Conservation (phyloP, 2,113 vertebrate species). For the Gracilinanus agilis region DNA sequence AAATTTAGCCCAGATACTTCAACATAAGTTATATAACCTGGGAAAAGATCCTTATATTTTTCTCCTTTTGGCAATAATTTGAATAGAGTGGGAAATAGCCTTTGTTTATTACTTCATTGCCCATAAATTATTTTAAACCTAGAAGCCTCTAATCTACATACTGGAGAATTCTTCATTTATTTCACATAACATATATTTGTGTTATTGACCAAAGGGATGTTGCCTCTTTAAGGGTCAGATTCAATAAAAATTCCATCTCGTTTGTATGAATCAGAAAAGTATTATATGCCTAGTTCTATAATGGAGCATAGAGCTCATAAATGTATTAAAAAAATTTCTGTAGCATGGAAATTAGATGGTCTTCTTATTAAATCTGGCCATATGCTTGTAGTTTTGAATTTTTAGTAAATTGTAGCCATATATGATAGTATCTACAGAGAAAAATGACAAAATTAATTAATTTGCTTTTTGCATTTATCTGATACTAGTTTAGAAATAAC, state of each 20-base stretch:
- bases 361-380: slow-evolving; percentile 73
- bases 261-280: slow-evolving; percentile 58
- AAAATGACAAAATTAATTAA: slow-evolving; percentile 41
- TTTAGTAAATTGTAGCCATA: slow-evolving; percentile 63
- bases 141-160: slow-evolving; percentile 35
- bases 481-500: slow-evolving; percentile 69
- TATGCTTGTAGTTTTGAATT: slow-evolving; percentile 64
- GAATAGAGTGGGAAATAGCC: slow-evolving; percentile 30
- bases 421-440: slow-evolving; percentile 43
- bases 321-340: slow-evolving; percentile 52
- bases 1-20: slow-evolving; percentile 53
- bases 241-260: slow-evolving; percentile 68
- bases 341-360: slow-evolving; percentile 73
- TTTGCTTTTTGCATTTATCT: not conserved
- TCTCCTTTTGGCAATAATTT: slow-evolving; percentile 49
- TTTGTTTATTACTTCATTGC: slow-evolving; percentile 45
- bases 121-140: slow-evolving; percentile 45
- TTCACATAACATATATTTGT: slow-evolving; percentile 49
- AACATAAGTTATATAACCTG: slow-evolving; percentile 33
- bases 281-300: not conserved
- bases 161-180: slow-evolving; percentile 46
- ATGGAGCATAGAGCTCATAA: not conserved
- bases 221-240: slow-evolving; percentile 75
- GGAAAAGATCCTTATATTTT: slow-evolving; percentile 39
- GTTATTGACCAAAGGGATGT: slow-evolving; percentile 75